These are phyloP conservation scores for Leucophenga montana DNA, from an alignment of 2,888 invertebrate genomes.

Conservation along the genomic window DNA sequence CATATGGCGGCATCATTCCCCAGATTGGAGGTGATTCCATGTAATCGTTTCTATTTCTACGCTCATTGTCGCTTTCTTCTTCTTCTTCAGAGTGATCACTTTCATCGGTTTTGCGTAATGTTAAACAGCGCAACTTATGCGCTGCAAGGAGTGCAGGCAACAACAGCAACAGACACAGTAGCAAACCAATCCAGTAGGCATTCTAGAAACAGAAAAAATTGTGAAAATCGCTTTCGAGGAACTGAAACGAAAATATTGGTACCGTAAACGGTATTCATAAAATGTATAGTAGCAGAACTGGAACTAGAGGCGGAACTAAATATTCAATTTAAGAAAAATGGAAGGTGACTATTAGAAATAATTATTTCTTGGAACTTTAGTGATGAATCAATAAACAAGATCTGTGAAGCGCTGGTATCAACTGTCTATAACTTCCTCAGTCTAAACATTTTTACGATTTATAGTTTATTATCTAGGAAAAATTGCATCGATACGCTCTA, in stretches of 20 bases:
- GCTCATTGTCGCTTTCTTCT: not conserved
- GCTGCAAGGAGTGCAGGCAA: slow-evolving; percentile 85
- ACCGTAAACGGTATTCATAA: not conserved
- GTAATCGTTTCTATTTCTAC: no score
- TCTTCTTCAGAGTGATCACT: not conserved
- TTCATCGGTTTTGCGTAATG: not conserved
- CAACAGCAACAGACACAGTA: slow-evolving; percentile 87
- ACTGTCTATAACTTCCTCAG: no score
- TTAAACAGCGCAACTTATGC: slow-evolving; percentile 81
- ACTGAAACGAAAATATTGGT: not conserved
- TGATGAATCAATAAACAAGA: no score
- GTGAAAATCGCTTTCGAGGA: not conserved
- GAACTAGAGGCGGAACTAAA: no score
- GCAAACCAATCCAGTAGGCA: slow-evolving; percentile 92
- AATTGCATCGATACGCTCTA: no score
- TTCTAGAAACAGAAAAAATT: slow-evolving; percentile 76
- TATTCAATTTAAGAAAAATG: no score
- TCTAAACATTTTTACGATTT: no score
- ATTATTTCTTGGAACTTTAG: no score
- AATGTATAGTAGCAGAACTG: no score
- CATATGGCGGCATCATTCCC: not conserved
- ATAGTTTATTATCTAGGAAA: no score
- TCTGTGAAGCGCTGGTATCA: no score
- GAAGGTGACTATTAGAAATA: no score
- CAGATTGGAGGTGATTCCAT: not conserved